Evolutionary conservation across 2,888 invertebrate species (phyloP).

Genomic region (Unio pictorum): DNA sequence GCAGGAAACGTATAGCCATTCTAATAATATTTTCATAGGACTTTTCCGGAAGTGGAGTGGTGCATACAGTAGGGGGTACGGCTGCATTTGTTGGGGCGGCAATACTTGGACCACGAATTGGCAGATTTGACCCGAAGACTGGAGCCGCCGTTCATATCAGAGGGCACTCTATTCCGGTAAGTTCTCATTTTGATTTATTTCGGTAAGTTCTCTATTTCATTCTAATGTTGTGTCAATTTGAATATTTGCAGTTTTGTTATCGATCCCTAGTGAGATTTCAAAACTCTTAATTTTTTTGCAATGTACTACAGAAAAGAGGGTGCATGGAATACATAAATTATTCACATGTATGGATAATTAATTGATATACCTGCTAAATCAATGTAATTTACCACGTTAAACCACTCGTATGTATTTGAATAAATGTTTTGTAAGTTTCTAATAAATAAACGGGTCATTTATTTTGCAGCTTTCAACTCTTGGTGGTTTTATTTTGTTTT

Average conservation of each 20-base stretch:
- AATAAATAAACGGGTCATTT: not conserved
- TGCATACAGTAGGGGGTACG: conserved; percentile 73
- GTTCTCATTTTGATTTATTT: conserved; percentile 35
- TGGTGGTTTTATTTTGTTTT: conserved; percentile 74
- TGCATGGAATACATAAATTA: too few species aligned
- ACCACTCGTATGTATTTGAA: too few species aligned
- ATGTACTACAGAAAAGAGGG: too few species aligned
- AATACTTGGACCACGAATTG: conserved; percentile 74
- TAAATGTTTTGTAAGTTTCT: too few species aligned
- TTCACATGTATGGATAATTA: too few species aligned
- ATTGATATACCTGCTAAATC: too few species aligned
- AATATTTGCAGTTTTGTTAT: too few species aligned
- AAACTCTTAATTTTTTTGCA: too few species aligned
- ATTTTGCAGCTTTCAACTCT: conserved; percentile 71
- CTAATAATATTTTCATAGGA: conserved; percentile 60
- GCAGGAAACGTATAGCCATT: too few species aligned
- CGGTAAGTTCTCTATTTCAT: conserved; percentile 61
- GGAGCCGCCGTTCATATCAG: conserved; percentile 37
- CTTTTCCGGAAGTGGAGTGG: conserved; percentile 75
- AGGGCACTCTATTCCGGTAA: conserved; percentile 70
- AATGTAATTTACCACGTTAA: too few species aligned
- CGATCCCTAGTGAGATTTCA: too few species aligned
- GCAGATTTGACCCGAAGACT: conserved; percentile 70
- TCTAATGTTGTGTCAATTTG: too few species aligned
- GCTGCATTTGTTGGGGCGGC: conserved; percentile 66